Base-by-base conservation (phyloP, 2,113 vertebrate species). In the Bungarus multicinctus region DNA sequence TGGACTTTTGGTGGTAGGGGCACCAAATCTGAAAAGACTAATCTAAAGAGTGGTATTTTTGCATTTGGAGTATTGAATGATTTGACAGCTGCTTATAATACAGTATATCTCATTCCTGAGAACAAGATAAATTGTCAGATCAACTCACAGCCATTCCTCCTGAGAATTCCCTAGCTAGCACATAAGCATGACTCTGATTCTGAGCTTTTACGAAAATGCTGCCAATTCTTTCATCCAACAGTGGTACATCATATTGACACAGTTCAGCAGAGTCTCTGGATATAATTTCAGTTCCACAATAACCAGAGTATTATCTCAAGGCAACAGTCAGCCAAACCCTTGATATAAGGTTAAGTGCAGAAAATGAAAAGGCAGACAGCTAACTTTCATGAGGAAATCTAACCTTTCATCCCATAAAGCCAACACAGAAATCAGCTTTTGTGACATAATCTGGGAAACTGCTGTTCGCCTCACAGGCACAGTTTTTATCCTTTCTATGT, bases 171-270 rank as follows among this genome's bases (percentile, higher is more conserved):
- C 0, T 3, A 34, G 88, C 92, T 92, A 93, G 92, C 91, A 95
- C 95, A 94, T 95, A 97, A 89, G 96, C 39, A 91, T 93, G 95
- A 92, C 95, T 91, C 34, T 93, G 94, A 96, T 95, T 93, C 93
- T 93, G 96, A 95, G 96, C 94, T 90, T 94, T 81, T 53, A 93
- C 90, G 54, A 89, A 64, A 92, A 47, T 16, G 95, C 95, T 95
- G 94, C 0, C 14, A 20, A 39, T n/a, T 74, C 23, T 86, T 94
- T 93, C 94, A 89, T 91, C 93, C 94, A 90, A 0, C 94, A 94
- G 95, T 93, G 91, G 94, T 94, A 94, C 95, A 94, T 96, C 96
- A 92, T 96, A 96, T 95, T 96, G 94, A 97, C 96, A 96, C 92
- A 95, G 95, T 92, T 94, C 95, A 96, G 95, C 95, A 94, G 94